Evolutionary conservation across 30 jellyfish, hydroid and myxozoan species (phyloP), one percentile per base, ranked within the genome.

Genomic region (Hydra vulgaris): DNA sequence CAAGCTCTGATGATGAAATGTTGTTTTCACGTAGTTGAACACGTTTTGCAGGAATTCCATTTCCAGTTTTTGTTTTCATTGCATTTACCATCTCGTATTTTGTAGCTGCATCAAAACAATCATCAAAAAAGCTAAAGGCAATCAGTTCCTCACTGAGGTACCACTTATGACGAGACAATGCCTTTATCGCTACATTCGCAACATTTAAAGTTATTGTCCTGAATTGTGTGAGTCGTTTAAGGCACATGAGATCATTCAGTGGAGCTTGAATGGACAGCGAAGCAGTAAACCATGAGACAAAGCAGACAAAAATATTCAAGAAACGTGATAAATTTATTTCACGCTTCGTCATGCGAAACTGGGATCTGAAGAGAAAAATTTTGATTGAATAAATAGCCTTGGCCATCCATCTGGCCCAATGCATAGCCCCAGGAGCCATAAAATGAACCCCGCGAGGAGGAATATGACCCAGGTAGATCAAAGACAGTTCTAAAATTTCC

Each of bases 71-170:
- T 40, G 61, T 40, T 40, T 40, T 40, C 61, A 40, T 40, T 40
- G 61, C 61, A 40, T 40, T 23, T 26, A 20, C 61, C 66, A 73
- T 20, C 24, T 23, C 61, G 27, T 73, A 61, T 26, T 73, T 73
- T 73, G 52, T 73, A 25, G 27, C 81, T 21, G 53, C 61, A 21
- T 27, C 70, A 21, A 25, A 5, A 19, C 70, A n/a, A 21, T 23
- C 24, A 25, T 25, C 52, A 73, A 73, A 73, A 19, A 73, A 21
- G 8, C 70, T 61, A 21, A 73, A 25, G 7, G 61, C 81, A 21
- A 73, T 61, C 61, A 73, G 53, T 25, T 73, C 81, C 61, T 21
- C 52, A 20, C 66, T 73, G 70, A 73, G 61, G 53, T 73, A 73
- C 81, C 81, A 26, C 54, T 5, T 19, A 61, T 73, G 81, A 21